Evolutionary conservation across 2,888 invertebrate genomes (phyloP).

Genomic region (Drosophila siamana): DNA sequence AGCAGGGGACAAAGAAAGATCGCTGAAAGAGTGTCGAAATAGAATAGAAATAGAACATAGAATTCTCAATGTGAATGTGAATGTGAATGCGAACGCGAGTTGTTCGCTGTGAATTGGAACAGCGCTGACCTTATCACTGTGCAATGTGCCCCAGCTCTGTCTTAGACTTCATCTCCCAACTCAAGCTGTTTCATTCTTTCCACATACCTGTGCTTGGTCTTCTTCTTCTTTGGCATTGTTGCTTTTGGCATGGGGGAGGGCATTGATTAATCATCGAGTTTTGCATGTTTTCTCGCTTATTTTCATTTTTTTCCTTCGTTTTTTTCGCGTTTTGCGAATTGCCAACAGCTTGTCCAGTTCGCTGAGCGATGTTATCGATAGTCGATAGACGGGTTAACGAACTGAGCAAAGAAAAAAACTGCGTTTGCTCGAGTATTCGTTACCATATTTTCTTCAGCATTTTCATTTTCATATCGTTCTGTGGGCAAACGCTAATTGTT

Average conservation of each 20-base stretch:
- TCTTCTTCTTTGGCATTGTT: slow-evolving; percentile 6
- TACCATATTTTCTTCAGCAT: slow-evolving; percentile 39
- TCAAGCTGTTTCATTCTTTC: slow-evolving; percentile 28
- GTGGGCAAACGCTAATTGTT: slow-evolving; percentile 69
- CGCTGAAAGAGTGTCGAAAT: slow-evolving; percentile 11
- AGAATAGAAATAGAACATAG: slow-evolving; percentile 36
- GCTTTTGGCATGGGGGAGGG: slow-evolving; percentile 38
- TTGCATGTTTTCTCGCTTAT: slow-evolving; percentile 47
- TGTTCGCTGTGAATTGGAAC: slow-evolving; percentile 70
- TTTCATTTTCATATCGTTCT: slow-evolving; percentile 45
- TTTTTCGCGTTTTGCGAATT: slow-evolving; percentile 1
- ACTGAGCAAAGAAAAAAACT: slow-evolving; percentile 27
- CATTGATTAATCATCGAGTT: slow-evolving; percentile 70
- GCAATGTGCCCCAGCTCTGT: slow-evolving; percentile 23
- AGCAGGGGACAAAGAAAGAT: not conserved
- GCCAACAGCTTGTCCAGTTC: slow-evolving; percentile 17
- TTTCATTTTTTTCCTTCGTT: too few relatives aligned
- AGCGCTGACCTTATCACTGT: slow-evolving; percentile 73
- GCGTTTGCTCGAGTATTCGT: slow-evolving; percentile 59
- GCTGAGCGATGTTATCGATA: slow-evolving; percentile 14
- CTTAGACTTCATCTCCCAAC: slow-evolving; percentile 1
- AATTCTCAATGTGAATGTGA: slow-evolving; percentile 41
- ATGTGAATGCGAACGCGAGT: slow-evolving; percentile 8
- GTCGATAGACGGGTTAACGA: slow-evolving; percentile 70
- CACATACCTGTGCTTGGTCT: not conserved